Evolutionary conservation across 2,113 vertebrate genomes (phyloP).

Genomic region (Andinoacara biseriatus): DNA sequence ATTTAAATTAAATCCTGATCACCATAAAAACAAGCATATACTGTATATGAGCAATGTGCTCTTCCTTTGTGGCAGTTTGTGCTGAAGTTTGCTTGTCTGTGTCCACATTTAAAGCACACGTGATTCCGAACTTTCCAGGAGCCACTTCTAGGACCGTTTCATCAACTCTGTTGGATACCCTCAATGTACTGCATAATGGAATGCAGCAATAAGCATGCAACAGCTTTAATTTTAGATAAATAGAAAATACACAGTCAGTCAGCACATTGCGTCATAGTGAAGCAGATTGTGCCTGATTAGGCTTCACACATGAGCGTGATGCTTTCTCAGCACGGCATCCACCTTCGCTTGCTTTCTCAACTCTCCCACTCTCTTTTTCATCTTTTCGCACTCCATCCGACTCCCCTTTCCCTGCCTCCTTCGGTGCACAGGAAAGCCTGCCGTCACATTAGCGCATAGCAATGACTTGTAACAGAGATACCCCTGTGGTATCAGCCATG

Average conservation of each 20-base stretch:
- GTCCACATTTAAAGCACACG: no score
- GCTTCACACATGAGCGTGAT: constrained; percentile 48
- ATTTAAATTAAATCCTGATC: no score
- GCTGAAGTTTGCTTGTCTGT: no score
- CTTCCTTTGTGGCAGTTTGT: no score
- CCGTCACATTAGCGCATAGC: constrained; percentile 51
- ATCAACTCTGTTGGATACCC: constrained; percentile 51
- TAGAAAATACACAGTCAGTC: constrained; percentile 31
- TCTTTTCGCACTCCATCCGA: constrained; percentile 1
- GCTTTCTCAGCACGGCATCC: constrained; percentile 50
- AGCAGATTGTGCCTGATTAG: constrained; percentile 63
- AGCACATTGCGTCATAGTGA: constrained; percentile 22
- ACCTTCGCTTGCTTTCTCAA: constrained; percentile 49
- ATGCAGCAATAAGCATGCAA: constrained; percentile 35
- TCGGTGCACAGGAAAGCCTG: constrained; percentile 45
- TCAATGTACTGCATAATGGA: constrained; percentile 54
- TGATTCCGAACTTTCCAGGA: constrained; percentile 24
- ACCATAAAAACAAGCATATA: no score
- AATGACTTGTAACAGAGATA: constrained; percentile 33
- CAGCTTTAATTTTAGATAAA: constrained; percentile 56
- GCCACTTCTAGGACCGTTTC: constrained; percentile 14
- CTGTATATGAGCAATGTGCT: no score
- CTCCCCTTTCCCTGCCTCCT: constrained; percentile 10
- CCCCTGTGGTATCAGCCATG: constrained; percentile 37
- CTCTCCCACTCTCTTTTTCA: constrained; percentile 24